Conservation (phyloP, 2,888 invertebrate genomes). For the Cosmopolites sordidus region DNA sequence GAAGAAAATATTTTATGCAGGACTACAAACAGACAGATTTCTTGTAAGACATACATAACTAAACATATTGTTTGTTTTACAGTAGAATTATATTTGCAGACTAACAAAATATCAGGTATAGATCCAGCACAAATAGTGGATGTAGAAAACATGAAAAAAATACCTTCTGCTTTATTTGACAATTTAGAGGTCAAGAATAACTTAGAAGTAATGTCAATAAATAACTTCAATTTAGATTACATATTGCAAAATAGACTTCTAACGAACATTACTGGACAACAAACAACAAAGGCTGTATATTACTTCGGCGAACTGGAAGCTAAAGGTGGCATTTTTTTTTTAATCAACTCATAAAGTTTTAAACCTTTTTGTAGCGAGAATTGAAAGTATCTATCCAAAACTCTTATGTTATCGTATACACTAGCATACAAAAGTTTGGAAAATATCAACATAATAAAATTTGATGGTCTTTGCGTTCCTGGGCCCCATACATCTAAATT, state of each 20-base stretch:
- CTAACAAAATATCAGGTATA: conserved; percentile 32
- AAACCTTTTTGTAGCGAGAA: no score
- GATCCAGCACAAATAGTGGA: conserved; percentile 39
- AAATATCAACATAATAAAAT: no score
- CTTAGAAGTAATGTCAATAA: conserved; percentile 37
- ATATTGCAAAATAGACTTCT: conserved; percentile 38
- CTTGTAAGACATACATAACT: conserved; percentile 29
- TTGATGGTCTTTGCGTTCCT: no score
- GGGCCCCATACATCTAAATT: no score
- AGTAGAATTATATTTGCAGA: conserved; percentile 18
- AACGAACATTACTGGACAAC: conserved; percentile 31
- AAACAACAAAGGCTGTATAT: conserved; percentile 36
- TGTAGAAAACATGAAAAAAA: conserved; percentile 29
- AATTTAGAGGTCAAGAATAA: conserved; percentile 34
- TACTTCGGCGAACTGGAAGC: conserved; percentile 37
- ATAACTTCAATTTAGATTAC: conserved; percentile 35
- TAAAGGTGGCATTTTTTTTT: no score
- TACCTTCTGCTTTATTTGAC: conserved; percentile 39
- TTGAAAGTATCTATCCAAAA: no score
- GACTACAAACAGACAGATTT: conserved; percentile 37
- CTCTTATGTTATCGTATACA: no score
- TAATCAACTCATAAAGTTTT: no score
- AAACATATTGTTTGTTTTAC: neutral
- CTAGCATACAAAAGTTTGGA: no score
- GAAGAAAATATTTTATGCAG: conserved; percentile 39